Conservation (phyloP, 2,797 vertebrate species). For the Aulostomus chinensis region DNA sequence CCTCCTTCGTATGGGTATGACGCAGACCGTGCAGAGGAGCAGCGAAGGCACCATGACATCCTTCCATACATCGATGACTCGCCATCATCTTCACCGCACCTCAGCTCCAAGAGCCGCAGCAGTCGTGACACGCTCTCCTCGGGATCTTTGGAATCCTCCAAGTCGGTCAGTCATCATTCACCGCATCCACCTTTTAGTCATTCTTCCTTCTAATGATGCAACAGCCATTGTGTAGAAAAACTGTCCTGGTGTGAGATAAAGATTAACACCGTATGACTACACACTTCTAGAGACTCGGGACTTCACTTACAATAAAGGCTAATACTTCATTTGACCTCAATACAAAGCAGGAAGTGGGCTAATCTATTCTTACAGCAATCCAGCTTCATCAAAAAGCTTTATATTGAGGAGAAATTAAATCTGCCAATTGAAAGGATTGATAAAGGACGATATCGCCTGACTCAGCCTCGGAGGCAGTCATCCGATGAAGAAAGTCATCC, state of each 20-base stretch:
- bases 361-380: conserved; percentile 54
- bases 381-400: conserved; percentile 24
- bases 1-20: conserved; percentile 88
- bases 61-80: conserved; percentile 97
- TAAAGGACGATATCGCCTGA: conserved; percentile 24
- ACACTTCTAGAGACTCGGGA: not conserved
- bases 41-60: conserved; percentile 89
- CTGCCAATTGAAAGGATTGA: conserved; percentile 33
- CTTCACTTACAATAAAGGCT: conserved; percentile 11
- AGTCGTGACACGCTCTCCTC: conserved; percentile 88
- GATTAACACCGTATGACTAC: not conserved
- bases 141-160: conserved; percentile 89
- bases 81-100: conserved; percentile 92
- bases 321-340: conserved; percentile 27
- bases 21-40: conserved; percentile 89
- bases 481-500: conserved; percentile 34
- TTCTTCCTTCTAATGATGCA: no score
- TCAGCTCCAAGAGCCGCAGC: conserved; percentile 92
- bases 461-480: conserved; percentile 24
- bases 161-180: conserved; percentile 84
- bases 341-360: conserved; percentile 32
- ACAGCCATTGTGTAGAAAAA: not conserved
- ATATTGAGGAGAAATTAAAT: conserved; percentile 45
- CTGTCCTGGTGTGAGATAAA: no score
- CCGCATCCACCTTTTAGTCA: no score